Evolutionary conservation across 2,797 vertebrate genomes (phyloP).

Genomic region (Pogoniulus pusillus): DNA sequence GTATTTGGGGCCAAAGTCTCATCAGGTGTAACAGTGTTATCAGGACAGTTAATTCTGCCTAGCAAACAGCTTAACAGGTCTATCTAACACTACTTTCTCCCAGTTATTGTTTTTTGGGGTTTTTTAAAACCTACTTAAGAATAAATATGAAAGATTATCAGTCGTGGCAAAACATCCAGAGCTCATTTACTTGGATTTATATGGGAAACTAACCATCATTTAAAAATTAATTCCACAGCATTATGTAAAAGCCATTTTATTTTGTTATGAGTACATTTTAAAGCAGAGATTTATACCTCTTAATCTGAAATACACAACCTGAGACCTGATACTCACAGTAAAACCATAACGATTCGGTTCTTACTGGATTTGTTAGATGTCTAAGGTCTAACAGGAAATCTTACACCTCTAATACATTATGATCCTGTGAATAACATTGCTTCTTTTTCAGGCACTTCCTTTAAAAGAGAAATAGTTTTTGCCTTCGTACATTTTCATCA

Average conservation of each 20-base stretch:
- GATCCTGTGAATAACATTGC: neutral
- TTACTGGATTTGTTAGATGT: neutral
- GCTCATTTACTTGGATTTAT: neutral
- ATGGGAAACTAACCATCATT: neutral
- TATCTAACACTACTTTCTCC: neutral
- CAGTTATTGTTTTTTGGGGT: neutral
- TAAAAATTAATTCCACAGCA: neutral
- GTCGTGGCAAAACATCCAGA: neutral
- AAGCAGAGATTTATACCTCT: neutral
- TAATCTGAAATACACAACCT: neutral
- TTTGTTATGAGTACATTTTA: neutral
- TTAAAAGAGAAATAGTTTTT: neutral
- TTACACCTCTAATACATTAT: neutral
- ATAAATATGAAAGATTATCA: neutral
- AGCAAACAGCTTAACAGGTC: neutral
- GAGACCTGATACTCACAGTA: neutral
- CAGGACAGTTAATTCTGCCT: neutral
- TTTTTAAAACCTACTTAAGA: neutral
- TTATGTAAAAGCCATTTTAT: neutral
- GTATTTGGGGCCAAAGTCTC: neutral
- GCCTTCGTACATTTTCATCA: neutral
- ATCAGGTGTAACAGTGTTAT: neutral
- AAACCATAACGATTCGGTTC: neutral
- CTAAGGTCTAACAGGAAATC: neutral
- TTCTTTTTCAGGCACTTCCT: neutral